phyloP scores from a whole-genome alignment of 2,888 invertebrate genomes.

The Biston stratarius region DNA sequence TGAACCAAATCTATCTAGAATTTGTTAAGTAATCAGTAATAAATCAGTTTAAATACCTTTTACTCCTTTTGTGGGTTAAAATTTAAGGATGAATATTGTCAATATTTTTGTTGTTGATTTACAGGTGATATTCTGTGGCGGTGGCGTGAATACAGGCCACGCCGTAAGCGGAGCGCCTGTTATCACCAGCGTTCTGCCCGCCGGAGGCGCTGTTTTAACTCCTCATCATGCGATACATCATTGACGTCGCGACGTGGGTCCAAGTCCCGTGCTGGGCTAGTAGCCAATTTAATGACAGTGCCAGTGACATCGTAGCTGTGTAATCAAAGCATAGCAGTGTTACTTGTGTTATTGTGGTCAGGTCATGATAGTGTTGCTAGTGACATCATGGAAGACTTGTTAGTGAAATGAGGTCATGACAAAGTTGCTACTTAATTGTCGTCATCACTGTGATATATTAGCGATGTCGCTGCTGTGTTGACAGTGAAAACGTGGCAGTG shows the following conservation, averaged over 20 bases:
- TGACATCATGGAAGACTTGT: too few species aligned
- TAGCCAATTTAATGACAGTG: not conserved
- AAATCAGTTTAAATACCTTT: too few species aligned
- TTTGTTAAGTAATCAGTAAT: too few species aligned
- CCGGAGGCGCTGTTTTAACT: constrained; percentile 77
- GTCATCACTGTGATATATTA: not conserved
- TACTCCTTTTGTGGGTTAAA: too few species aligned
- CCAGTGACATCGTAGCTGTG: not conserved
- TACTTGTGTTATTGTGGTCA: not conserved
- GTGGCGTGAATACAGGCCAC: constrained; percentile 63
- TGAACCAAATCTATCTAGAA: too few species aligned
- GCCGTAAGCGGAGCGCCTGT: constrained; percentile 66
- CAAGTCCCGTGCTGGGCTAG: not conserved
- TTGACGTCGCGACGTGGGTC: constrained; percentile 40
- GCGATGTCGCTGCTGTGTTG: too few species aligned
- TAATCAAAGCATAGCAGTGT: not conserved
- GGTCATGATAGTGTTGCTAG: not conserved
- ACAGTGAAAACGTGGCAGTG: too few species aligned
- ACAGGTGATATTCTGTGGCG: constrained; percentile 81
- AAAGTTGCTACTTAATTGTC: not conserved
- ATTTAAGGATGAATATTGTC: too few species aligned
- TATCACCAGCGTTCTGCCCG: constrained; percentile 73
- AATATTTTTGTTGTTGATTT: not conserved
- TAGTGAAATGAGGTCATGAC: not conserved
- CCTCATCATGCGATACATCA: constrained; percentile 77